Conservation (phyloP, 2,888 invertebrate species). For the Pachycephus smyrnensis region DNA sequence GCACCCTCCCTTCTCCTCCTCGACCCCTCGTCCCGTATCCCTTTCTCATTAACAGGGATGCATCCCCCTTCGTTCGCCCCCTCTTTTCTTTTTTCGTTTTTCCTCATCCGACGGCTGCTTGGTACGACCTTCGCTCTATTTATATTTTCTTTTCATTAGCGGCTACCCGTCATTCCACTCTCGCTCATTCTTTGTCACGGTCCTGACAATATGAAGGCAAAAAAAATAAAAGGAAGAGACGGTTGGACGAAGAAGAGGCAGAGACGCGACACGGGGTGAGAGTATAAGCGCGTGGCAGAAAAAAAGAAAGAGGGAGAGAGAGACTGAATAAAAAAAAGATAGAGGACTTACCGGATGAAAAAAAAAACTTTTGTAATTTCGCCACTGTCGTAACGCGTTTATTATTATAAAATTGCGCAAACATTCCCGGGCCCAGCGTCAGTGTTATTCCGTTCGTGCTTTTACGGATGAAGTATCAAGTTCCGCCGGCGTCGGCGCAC, state of each 20-base stretch:
- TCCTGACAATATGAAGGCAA: neutral
- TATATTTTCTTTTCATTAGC: conserved; percentile 62
- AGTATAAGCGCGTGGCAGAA: neutral
- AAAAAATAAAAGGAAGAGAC: neutral
- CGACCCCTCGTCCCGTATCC: conserved; percentile 21
- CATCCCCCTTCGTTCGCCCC: conserved; percentile 19
- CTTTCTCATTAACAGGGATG: conserved; percentile 52
- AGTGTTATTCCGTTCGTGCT: neutral
- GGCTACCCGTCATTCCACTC: conserved; percentile 29
- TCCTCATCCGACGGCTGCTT: conserved; percentile 16
- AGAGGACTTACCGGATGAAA: conserved; percentile 10
- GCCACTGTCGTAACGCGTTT: neutral
- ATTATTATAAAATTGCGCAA: neutral
- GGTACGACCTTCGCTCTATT: conserved; percentile 34
- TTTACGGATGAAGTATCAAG: neutral
- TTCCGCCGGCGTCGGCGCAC: neutral
- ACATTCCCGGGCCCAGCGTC: neutral
- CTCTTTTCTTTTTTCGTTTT: conserved; percentile 22
- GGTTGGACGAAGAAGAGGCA: neutral
- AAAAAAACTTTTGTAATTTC: conserved; percentile 20
- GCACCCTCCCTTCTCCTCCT: neutral
- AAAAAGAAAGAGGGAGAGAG: conserved; percentile 12
- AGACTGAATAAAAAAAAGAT: conserved; percentile 12
- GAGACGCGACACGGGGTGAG: neutral
- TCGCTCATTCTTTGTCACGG: conserved; percentile 18